Evolutionary conservation across 1,140 invertebrate genomes (phyloP), one percentile per base, ranked within the genome.

Genomic region (Drosophila aff.): DNA sequence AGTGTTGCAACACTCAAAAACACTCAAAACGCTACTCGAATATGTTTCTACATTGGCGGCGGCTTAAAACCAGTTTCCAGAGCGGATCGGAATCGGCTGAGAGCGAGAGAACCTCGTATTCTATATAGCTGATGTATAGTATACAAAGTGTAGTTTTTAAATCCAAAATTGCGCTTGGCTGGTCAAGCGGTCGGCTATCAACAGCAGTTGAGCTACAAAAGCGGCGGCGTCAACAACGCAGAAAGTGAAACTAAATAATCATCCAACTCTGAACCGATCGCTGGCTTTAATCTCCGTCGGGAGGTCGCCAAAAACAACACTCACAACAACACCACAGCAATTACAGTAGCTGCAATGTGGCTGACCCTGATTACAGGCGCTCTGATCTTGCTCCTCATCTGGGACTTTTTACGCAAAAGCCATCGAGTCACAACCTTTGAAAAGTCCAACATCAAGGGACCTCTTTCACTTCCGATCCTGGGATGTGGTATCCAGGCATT

Each of bases 331-430:
- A 13, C 13, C 36, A 38, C 4, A 38, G 11, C 11, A 38, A 38
- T 13, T 38, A 57, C 36, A 57, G 21, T 26, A 40, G 36, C 53
- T 57, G 53, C 53, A 66, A 80, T 89, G 85, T 69, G 61, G 79
- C 64, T 90, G 52, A 79, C 78, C 78, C 65, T 89, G 52, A 23
- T 81, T 33, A 15, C 57, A 16, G 74, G 60, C 26, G 23, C 71
- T 15, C 33, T 89, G 46, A 69, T 69, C 33, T 67, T 79, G 58
- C 52, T 89, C 43, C 49, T 89, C 9, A 31, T 16, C 62, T 89
- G 85, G 85, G 85, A 89, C 67, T 84, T 67, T 79, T 23, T n/a
- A 26, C 66, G 71, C 38, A 89, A 89, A 49, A 71, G 78, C 11
- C 66, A 79, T 3, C 72, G 81, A 10, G 63, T 50, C 8, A 46